Conservation (phyloP, 2,888 invertebrate species). For the Lepeophtheirus nordmannii region DNA sequence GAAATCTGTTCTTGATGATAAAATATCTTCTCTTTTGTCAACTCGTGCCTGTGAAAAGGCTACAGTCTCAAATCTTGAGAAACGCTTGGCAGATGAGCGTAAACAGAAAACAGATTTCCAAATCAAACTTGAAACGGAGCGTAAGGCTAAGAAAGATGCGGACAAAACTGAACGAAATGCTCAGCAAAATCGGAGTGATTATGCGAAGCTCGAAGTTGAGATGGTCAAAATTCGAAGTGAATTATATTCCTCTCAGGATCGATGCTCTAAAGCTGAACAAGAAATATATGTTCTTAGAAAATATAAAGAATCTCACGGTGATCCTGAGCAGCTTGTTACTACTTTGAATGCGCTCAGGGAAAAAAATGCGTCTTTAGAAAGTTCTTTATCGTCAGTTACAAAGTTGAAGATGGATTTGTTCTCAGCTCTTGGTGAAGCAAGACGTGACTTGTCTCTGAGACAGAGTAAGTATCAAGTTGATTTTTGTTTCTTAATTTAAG, state of each 20-base stretch:
- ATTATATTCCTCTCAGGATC: constrained; percentile 49
- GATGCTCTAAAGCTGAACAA: constrained; percentile 42
- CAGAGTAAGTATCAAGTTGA: constrained; percentile 48
- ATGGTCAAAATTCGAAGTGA: constrained; percentile 48
- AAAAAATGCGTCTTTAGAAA: constrained; percentile 78
- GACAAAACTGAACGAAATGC: constrained; percentile 38
- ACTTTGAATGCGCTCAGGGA: constrained; percentile 70
- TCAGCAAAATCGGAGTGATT: constrained; percentile 17
- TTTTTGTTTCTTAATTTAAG: background rate
- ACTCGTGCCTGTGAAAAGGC: constrained; percentile 40
- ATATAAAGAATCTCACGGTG: constrained; percentile 38
- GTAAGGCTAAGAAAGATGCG: constrained; percentile 50
- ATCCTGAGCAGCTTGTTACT: constrained; percentile 58
- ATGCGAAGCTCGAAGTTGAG: constrained; percentile 45
- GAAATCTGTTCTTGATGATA: constrained; percentile 36
- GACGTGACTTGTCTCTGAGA: constrained; percentile 68
- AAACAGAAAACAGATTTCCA: constrained; percentile 57
- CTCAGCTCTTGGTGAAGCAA: constrained; percentile 87
- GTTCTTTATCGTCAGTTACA: constrained; percentile 86
- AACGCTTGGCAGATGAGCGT: constrained; percentile 67
- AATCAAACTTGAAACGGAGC: constrained; percentile 53
- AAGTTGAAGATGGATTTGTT: constrained; percentile 93
- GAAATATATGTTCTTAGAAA: constrained; percentile 38
- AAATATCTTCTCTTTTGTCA: constrained; percentile 12
- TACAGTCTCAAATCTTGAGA: constrained; percentile 54